Evolutionary conservation across 2,888 invertebrate genomes (phyloP).

Genomic region (Acrobasis suavella): DNA sequence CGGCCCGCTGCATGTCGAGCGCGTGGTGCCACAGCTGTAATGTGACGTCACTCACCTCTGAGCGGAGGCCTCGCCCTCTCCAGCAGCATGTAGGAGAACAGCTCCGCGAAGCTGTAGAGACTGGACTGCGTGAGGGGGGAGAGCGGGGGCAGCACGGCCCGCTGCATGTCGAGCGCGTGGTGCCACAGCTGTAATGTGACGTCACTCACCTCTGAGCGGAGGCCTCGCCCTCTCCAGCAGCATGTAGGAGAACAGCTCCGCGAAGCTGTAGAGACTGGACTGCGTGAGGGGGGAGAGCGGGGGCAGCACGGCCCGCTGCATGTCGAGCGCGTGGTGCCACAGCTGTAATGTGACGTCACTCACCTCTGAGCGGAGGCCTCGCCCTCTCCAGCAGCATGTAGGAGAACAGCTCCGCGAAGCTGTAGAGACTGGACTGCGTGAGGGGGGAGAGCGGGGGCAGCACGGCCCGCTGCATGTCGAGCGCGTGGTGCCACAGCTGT

Average conservation of each 20-base stretch:
- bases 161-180: constrained; percentile 98
- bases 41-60: constrained; percentile 4
- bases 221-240: constrained; percentile 91
- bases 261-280: constrained; percentile 95
- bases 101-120: constrained; percentile 96
- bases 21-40: neutral
- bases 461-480: constrained; percentile 97
- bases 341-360: constrained; percentile 81
- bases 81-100: constrained; percentile 96
- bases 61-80: constrained; percentile 87
- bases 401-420: constrained; percentile 96
- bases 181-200: constrained; percentile 94
- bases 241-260: constrained; percentile 97
- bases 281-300: constrained; percentile 97
- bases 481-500: constrained; percentile 97
- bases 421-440: constrained; percentile 96
- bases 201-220: constrained; percentile 43
- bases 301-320: constrained; percentile 96
- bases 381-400: constrained; percentile 96
- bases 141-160: constrained; percentile 94
- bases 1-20: no score
- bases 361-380: constrained; percentile 72
- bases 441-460: constrained; percentile 96
- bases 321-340: constrained; percentile 98
- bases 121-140: constrained; percentile 98